Conservation (phyloP, 2,888 invertebrate species). For the Andricus curvator region DNA sequence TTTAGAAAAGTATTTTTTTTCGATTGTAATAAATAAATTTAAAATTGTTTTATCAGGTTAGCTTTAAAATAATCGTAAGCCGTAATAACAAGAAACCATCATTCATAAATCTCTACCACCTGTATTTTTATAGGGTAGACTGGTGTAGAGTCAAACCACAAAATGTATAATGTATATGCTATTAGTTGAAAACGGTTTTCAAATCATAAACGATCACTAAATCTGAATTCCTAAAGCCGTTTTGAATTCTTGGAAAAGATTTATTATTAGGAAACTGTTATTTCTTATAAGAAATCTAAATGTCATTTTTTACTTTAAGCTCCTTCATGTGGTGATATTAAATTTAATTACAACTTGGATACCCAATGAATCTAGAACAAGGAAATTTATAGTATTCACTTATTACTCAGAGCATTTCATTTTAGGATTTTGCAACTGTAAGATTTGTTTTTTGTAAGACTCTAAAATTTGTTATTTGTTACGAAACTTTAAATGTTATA, state of each 20-base stretch:
- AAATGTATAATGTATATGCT: background rate
- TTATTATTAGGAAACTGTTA: conserved; percentile 3
- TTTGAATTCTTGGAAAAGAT: background rate
- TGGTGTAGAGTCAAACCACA: background rate
- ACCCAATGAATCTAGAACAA: background rate
- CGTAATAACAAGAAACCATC: background rate
- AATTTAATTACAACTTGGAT: background rate
- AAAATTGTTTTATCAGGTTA: no score
- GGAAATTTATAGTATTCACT: background rate
- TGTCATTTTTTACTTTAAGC: background rate
- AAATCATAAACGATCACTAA: background rate
- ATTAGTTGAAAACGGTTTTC: background rate
- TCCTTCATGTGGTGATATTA: background rate
- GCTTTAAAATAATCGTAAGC: no score
- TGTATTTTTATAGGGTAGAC: background rate
- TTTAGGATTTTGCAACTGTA: no score
- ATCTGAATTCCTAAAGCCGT: conserved; percentile 12
- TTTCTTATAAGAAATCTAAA: background rate
- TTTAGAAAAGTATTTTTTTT: no score
- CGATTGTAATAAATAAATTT: no score
- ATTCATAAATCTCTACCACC: background rate
- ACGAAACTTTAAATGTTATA: background rate
- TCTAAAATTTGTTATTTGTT: background rate
- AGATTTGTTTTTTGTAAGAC: background rate
- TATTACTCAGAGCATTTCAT: no score